These are phyloP conservation scores for Apistogramma diplotaenia DNA, from an alignment of 2,113 vertebrate species.

Conservation along the genomic window DNA sequence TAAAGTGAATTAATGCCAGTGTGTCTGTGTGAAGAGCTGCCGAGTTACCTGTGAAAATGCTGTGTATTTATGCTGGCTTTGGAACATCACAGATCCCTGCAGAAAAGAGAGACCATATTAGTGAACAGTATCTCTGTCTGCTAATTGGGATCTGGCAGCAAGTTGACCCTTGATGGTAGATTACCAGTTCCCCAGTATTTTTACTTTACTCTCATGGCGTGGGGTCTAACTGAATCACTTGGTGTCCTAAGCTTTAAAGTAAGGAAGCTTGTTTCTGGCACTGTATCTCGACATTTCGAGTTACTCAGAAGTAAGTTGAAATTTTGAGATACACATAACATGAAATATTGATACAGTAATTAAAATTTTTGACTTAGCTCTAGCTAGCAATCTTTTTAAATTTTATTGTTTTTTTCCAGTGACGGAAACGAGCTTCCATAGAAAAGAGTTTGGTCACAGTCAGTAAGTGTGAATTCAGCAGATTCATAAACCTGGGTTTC, in stretches of 20 bases:
- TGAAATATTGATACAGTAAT: neutral
- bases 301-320: neutral
- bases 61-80: constrained; percentile 33
- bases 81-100: neutral
- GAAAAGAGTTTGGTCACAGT: neutral
- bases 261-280: neutral
- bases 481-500: neutral
- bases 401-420: neutral
- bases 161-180: neutral
- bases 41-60: neutral
- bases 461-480: neutral
- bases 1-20: neutral
- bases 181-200: neutral
- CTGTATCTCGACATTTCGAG: neutral
- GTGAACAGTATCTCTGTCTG: neutral
- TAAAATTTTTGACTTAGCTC: neutral
- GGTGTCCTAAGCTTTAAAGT: neutral
- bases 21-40: constrained; percentile 1
- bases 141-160: neutral
- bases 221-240: neutral
- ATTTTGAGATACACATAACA: neutral
- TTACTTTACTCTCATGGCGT: neutral
- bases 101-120: neutral
- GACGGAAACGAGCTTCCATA: neutral
- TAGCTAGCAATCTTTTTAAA: neutral